Evolutionary conservation across 1,140 invertebrate genomes (phyloP), one percentile per base, ranked within the genome.

Genomic region (Holcopasites calliopsidis): DNA sequence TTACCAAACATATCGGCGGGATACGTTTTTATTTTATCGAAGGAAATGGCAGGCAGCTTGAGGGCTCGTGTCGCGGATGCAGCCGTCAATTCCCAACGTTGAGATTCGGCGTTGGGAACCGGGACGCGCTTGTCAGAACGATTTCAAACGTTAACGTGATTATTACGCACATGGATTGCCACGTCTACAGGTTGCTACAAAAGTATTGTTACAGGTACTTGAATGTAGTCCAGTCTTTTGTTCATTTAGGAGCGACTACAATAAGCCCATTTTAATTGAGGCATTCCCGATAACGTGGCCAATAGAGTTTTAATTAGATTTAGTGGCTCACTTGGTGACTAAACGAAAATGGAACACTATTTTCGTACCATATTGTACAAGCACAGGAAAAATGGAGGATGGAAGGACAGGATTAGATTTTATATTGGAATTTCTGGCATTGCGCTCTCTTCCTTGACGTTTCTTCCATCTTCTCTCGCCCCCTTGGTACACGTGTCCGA

Each of bases 121-220:
- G 55, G 75, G 52, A 77, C 76, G 50, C 75, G 44, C 35, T 72
- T 79, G 77, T 72, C 77, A 58, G 66, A 78, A 78, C 65, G 61
- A 77, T 79, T 78, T 78, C 58, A 38, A 31, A 72, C 60, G 66
- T 47, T 47, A 38, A 44, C 58, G 31, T 38, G 60, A 66, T 76
- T 76, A 77, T 78, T 64, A 49, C 31, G 44, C 58, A 40, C 44
- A 49, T 38, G 55, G 57, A 44, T 64, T 31, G n/a, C 2, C 6
- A 21, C 1, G 23, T 16, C 2, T 21, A 60, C 7, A 5, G 42
- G 26, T 5, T 5, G 4, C 11, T 7, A 16, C 28, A 23, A 33
- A 28, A 23, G 4, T 31, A 6, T 7, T 5, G n/a, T 42, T 42
- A 42, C 10, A 8, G 40, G 10, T 42, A 13, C n/a, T n/a, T n/a